Evolutionary conservation across 2,113 vertebrate species (phyloP).

Genomic region (Pterophyllum scalare): DNA sequence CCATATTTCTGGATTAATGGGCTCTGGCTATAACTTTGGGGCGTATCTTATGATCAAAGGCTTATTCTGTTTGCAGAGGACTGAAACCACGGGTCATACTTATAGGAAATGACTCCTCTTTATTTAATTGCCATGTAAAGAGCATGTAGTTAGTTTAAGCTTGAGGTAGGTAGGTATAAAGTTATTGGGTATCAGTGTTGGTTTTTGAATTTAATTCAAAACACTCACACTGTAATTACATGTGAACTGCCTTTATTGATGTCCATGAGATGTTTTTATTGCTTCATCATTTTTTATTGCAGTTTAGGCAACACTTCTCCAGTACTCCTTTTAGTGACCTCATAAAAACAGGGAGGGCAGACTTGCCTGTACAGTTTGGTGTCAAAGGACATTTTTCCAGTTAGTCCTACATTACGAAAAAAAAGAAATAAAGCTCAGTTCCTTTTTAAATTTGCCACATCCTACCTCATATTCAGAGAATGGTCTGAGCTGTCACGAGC

Average conservation of each 20-base stretch:
- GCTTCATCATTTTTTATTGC: conserved; percentile 57
- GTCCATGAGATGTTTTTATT: conserved; percentile 38
- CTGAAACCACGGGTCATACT: background rate
- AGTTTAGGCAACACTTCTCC: conserved; percentile 12
- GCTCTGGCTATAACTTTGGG: conserved; percentile 6
- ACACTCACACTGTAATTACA: background rate
- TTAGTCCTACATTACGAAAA: background rate
- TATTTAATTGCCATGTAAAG: conserved; percentile 13
- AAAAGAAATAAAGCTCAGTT: background rate
- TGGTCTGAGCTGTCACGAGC: conserved; percentile 60
- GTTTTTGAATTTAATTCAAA: background rate
- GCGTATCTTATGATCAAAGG: conserved; percentile 21
- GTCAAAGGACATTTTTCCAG: conserved; percentile 45
- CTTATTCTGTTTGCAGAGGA: background rate
- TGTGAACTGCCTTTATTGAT: conserved; percentile 11
- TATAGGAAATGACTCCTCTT: background rate
- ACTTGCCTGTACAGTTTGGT: conserved; percentile 12
- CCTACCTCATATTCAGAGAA: conserved; percentile 36
- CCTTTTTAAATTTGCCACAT: conserved; percentile 3
- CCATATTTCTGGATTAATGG: conserved; percentile 48
- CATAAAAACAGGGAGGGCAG: conserved; percentile 45
- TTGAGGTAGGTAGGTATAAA: background rate
- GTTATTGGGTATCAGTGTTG: background rate
- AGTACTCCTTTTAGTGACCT: background rate
- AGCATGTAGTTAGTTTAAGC: background rate